Conservation (phyloP, 2,888 invertebrate genomes). For the Folsomia manolachei region DNA sequence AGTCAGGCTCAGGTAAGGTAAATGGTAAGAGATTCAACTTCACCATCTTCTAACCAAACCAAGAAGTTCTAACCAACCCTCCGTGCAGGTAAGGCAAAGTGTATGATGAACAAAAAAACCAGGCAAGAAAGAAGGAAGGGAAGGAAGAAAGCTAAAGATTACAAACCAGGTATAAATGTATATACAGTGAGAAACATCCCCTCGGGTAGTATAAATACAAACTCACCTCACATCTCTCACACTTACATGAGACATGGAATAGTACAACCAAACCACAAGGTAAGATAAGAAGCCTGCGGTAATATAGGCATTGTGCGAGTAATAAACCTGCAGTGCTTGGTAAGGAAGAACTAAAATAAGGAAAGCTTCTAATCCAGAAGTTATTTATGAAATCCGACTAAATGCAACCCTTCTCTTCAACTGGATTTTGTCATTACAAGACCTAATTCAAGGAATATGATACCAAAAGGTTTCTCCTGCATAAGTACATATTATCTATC, state of each 20-base stretch:
- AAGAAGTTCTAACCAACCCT: not conserved
- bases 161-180: not conserved
- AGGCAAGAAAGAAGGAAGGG: not conserved
- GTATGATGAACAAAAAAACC: not conserved
- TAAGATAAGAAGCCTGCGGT: too few species aligned
- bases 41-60: not conserved
- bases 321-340: too few species aligned
- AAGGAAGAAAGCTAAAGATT: not conserved
- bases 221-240: constrained; percentile 16
- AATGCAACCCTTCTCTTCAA: not conserved
- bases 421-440: too few species aligned
- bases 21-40: not conserved
- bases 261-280: not conserved
- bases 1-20: not conserved
- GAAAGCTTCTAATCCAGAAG: too few species aligned
- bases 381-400: not conserved
- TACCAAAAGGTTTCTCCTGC: too few species aligned
- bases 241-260: constrained; percentile 15
- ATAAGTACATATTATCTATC: too few species aligned
- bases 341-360: too few species aligned
- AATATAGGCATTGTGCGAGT: too few species aligned
- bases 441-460: too few species aligned
- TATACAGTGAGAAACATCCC: constrained; percentile 7
- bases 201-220: constrained; percentile 21
- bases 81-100: not conserved